A percentile compares a stretch with the other conserved stretches of the same genome.
phyloP scores from a whole-genome alignment of 2,888 invertebrate genomes.

The Mythimna impura region DNA sequence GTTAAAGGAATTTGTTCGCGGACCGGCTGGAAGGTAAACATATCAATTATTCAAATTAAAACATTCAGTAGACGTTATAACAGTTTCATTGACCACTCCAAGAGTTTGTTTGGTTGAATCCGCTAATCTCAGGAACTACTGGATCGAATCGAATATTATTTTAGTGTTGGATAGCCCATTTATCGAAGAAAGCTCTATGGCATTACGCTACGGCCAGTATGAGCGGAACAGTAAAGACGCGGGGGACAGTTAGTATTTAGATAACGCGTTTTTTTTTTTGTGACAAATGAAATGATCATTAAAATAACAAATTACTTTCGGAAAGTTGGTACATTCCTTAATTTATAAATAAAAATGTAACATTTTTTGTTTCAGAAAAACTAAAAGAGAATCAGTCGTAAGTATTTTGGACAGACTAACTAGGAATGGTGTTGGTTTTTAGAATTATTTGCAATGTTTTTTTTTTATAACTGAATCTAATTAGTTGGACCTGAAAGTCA shows the following conservation, averaged over 20 bases:
- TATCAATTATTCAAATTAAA: not conserved
- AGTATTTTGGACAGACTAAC: not conserved
- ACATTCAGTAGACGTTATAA: not conserved
- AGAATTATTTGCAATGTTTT: not conserved
- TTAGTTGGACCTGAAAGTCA: too few species aligned
- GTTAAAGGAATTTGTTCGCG: constrained; percentile 83
- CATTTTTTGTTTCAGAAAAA: constrained; percentile 15
- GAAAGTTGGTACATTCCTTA: not conserved
- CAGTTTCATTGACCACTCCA: too few species aligned
- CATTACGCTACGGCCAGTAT: too few species aligned
- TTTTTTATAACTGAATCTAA: too few species aligned
- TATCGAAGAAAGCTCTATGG: too few species aligned
- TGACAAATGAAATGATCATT: too few species aligned
- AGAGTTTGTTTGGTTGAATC: too few species aligned
- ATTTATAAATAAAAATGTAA: not conserved
- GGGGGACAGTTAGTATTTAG: too few species aligned
- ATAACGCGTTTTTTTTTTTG: not conserved
- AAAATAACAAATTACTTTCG: not conserved
- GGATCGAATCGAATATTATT: too few species aligned
- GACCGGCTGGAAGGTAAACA: constrained; percentile 66
- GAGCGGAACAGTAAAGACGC: too few species aligned
- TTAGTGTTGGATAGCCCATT: too few species aligned
- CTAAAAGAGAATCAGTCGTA: not conserved
- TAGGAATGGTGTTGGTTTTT: not conserved
- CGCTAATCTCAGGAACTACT: too few species aligned